A percentile compares a stretch with the other conserved stretches of the same genome.
phyloP scores from a whole-genome alignment of 1,140 invertebrate genomes.

The Hetaerina americana region DNA sequence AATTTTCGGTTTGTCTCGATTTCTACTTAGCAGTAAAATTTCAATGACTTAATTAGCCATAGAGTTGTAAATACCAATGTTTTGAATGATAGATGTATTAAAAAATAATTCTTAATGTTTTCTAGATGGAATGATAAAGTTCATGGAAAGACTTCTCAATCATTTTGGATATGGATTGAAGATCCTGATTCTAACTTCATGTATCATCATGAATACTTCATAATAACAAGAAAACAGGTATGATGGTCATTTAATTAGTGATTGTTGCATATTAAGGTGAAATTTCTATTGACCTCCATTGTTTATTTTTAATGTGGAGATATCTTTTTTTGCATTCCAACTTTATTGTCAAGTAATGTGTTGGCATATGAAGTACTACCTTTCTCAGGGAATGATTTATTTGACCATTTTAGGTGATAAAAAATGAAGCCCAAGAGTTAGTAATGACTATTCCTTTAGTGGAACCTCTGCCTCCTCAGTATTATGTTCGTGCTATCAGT shows the following conservation, averaged over 20 bases:
- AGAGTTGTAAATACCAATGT: slow-evolving; percentile 5
- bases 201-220: slow-evolving; percentile 91
- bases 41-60: too few species aligned
- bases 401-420: slow-evolving; percentile 35
- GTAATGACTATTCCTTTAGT: slow-evolving; percentile 92
- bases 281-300: too few species aligned
- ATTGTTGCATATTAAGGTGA: slow-evolving; percentile 9
- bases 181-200: slow-evolving; percentile 88
- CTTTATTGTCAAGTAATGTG: too few species aligned
- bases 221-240: slow-evolving; percentile 78
- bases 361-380: slow-evolving; percentile 12
- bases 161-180: slow-evolving; percentile 97
- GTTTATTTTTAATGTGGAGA: too few species aligned
- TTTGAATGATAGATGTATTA: slow-evolving; percentile 8
- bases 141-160: slow-evolving; percentile 76
- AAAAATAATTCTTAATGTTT: slow-evolving; percentile 9
- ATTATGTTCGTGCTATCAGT: slow-evolving; percentile 60
- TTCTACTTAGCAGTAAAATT: slow-evolving; percentile 13
- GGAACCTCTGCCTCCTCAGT: slow-evolving; percentile 84
- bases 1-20: slow-evolving; percentile 50
- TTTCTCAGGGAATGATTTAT: slow-evolving; percentile 1
- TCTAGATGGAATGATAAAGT: slow-evolving; percentile 73
- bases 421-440: slow-evolving; percentile 63
- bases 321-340: too few species aligned
- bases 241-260: slow-evolving; percentile 13